Evolutionary conservation across 35 echinoderm and acorn worm species (phyloP).

Genomic region (Diadema setosum): DNA sequence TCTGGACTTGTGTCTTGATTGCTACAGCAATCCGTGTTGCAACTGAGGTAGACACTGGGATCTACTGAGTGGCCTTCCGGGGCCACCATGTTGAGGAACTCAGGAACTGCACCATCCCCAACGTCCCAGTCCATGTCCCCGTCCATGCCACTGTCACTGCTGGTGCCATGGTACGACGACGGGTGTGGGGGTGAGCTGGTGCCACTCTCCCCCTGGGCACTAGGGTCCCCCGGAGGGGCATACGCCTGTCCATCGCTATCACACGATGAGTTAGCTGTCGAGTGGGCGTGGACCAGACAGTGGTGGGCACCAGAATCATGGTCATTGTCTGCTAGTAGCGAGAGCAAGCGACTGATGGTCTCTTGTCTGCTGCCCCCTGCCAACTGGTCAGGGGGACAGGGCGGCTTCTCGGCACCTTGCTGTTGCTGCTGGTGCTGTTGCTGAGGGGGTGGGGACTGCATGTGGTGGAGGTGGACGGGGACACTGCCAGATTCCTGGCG

Average conservation of each 20-base stretch:
- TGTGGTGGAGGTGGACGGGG: not conserved
- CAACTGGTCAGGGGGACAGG: no score
- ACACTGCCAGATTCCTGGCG: not conserved
- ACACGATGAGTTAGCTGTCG: not conserved
- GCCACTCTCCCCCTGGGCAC: no score
- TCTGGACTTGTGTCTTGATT: not conserved
- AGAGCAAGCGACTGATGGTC: no score
- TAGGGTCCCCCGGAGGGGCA: not conserved
- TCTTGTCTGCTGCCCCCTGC: not conserved
- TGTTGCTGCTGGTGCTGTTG: not conserved
- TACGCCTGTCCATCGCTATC: not conserved
- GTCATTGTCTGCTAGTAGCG: no score
- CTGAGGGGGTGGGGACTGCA: not conserved
- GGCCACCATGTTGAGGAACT: not conserved
- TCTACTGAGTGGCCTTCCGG: not conserved
- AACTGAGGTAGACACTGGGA: not conserved
- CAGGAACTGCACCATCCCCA: not conserved
- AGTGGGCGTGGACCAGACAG: not conserved
- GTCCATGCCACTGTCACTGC: slow-evolving; percentile 7
- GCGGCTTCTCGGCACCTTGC: not conserved
- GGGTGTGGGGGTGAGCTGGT: not conserved
- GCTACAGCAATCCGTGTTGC: not conserved
- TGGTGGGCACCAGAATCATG: not conserved
- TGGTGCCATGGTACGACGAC: not conserved
- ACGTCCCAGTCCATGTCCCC: slow-evolving; percentile 12